These are phyloP conservation scores for Scartelaos histophorus DNA, from an alignment of 2,113 vertebrate genomes.

Conservation along the genomic window DNA sequence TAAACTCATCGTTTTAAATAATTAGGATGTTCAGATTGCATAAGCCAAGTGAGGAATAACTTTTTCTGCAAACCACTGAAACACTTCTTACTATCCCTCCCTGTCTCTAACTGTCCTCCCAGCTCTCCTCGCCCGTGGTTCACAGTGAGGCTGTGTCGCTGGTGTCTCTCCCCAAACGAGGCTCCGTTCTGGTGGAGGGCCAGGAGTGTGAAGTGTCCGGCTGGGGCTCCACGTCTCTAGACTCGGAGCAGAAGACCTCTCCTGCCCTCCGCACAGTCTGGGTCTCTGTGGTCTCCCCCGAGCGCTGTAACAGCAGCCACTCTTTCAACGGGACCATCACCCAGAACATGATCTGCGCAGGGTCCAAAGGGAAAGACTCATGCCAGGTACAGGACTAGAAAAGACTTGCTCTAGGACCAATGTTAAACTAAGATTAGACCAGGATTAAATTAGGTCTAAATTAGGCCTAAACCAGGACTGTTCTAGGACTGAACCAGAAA, in stretches of 20 bases:
- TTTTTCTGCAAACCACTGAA: too few species aligned
- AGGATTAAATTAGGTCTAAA: background rate
- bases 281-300: constrained; percentile 72
- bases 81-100: background rate
- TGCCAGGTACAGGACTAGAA: constrained; percentile 73
- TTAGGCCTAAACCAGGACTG: background rate
- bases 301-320: constrained; percentile 74
- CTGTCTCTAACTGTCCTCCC: constrained; percentile 17
- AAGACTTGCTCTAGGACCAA: too few species aligned
- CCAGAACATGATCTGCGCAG: constrained; percentile 80
- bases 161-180: constrained; percentile 73
- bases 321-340: constrained; percentile 79
- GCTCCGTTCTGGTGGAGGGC: constrained; percentile 63
- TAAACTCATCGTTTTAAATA: too few species aligned
- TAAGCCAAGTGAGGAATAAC: too few species aligned
- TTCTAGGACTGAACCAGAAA: background rate
- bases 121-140: constrained; percentile 72
- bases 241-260: constrained; percentile 45
- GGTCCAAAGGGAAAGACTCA: constrained; percentile 73
- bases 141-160: constrained; percentile 74
- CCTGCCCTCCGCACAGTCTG: constrained; percentile 56
- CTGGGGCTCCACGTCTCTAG: constrained; percentile 73
- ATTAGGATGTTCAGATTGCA: too few species aligned
- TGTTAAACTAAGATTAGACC: background rate
- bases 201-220: constrained; percentile 77